A percentile compares a stretch with the other conserved stretches of the same genome.
Conservation (phyloP, 2,888 invertebrate genomes). For the Patella pellucida region DNA sequence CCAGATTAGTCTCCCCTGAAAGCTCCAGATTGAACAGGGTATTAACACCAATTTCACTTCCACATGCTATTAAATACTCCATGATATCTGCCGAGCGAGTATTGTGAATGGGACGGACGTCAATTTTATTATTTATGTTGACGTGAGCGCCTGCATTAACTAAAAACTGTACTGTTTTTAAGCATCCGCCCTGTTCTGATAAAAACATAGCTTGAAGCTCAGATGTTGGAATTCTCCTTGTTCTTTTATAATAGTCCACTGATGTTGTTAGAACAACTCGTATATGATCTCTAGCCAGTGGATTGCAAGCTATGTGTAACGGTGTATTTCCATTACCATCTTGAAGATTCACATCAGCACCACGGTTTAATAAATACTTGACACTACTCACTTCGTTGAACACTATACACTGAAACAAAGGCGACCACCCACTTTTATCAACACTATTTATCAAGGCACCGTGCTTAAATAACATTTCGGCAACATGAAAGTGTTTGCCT, state of each 20-base stretch:
- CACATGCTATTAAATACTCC: constrained; percentile 18
- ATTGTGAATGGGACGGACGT: constrained; percentile 17
- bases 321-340: constrained; percentile 29
- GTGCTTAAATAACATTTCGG: constrained; percentile 29
- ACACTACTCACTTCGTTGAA: constrained; percentile 21
- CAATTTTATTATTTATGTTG: constrained; percentile 11
- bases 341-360: constrained; percentile 21
- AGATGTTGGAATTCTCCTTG: constrained; percentile 24
- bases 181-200: constrained; percentile 13
- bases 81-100: constrained; percentile 4
- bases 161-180: constrained; percentile 20
- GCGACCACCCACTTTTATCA: constrained; percentile 50
- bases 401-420: constrained; percentile 34
- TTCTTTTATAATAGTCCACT: constrained; percentile 25
- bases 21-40: constrained; percentile 9
- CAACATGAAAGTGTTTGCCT: constrained; percentile 35
- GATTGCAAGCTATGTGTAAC: constrained; percentile 31
- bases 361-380: constrained; percentile 19
- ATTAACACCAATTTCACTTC: constrained; percentile 15
- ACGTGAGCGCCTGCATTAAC: constrained; percentile 26
- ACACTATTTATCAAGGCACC: constrained; percentile 40
- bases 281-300: constrained; percentile 24
- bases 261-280: constrained; percentile 28
- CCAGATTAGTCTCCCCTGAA: constrained; percentile 3
- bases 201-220: constrained; percentile 22